Percentiles rank a stretch among this genome's conserved stretches.
Evolutionary conservation across 1,140 invertebrate species (phyloP).

Genomic region (Bombus superbus): DNA sequence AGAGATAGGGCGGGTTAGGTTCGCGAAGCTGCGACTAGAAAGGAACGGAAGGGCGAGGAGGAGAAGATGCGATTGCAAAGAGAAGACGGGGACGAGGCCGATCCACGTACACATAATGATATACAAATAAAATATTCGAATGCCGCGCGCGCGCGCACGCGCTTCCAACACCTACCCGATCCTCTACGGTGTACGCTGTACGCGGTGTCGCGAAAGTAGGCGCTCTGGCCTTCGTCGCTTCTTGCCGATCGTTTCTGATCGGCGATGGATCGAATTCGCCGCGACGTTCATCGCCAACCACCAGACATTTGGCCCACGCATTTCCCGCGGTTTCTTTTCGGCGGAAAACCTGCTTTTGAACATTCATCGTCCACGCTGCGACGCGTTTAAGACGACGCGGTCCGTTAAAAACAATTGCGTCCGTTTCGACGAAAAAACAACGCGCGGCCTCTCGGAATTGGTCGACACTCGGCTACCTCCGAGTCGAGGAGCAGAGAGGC

Average conservation of each 20-base stretch:
- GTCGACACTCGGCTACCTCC: no score
- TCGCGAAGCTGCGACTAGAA: no score
- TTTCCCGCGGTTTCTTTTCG: no score
- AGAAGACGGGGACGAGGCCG: slow-evolving; percentile 46
- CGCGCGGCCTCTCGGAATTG: no score
- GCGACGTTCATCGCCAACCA: neutral
- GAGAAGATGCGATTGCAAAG: slow-evolving; percentile 54
- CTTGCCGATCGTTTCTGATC: no score
- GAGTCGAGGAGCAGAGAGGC: no score
- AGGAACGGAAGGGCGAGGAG: no score
- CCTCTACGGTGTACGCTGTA: slow-evolving; percentile 8
- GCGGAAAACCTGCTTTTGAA: neutral
- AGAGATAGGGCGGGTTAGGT: no score
- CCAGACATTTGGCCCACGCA: no score
- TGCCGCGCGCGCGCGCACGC: slow-evolving; percentile 48
- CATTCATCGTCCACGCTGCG: neutral
- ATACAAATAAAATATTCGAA: slow-evolving; percentile 68
- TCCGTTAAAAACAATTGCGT: no score
- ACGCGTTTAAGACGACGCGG: neutral
- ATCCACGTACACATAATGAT: slow-evolving; percentile 60
- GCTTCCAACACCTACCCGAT: slow-evolving; percentile 61
- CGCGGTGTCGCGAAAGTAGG: slow-evolving; percentile 50
- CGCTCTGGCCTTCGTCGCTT: neutral
- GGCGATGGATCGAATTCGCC: neutral
- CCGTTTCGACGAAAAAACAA: no score